Evolutionary conservation across 2,888 invertebrate species (phyloP), one percentile per base, ranked within the genome.

Genomic region (Rhopalosiphum nymphaeae): DNA sequence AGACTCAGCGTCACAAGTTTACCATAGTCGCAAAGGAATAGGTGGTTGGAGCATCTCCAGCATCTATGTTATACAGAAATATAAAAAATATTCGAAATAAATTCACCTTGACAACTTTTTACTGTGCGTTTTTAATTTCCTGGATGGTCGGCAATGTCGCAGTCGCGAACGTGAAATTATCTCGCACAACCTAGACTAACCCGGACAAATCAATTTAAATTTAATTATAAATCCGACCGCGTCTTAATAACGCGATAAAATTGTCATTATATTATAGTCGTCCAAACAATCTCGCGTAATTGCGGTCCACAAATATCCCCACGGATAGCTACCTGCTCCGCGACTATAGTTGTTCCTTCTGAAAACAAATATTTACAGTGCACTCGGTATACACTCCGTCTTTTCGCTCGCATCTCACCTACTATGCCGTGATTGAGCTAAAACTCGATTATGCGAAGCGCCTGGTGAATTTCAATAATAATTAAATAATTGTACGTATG

Each of bases 241-340:
- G 56, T 89, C 44, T 89, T 89, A 44, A 89, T 44, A 89, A 89
- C 44, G 61, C 36, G 44, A 89, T 89, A 89, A 89, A 89, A 89
- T 49, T 44, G 89, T 61, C 89, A 89, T 89, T 89, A 56, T 36
- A 78, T 78, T 78, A 78, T 42, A 42, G 42, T 26, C 88, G 11
- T 89, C 26, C 53, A 0, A 36, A 53, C 53, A 53, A 36, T 88
- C 25, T 53, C 5, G 53, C 88, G 88, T 88, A 88, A 88, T 88
- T 53, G 53, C 87, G 46, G 46, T 29, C 49, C 16, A 44, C 21
- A 49, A 49, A 46, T 36, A 78, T 78, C 36, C 78, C 78, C 36
- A 13, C 36, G 36, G 78, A 78, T 36, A 36, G 21, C 36, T 78
- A 78, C 78, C 78, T 78, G 36, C 36, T 78, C 78, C 9, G 78